A percentile compares a stretch with the other conserved stretches of the same genome.
Conservation (phyloP, 1,140 invertebrate species). For the Drosophila parabipectinata region DNA sequence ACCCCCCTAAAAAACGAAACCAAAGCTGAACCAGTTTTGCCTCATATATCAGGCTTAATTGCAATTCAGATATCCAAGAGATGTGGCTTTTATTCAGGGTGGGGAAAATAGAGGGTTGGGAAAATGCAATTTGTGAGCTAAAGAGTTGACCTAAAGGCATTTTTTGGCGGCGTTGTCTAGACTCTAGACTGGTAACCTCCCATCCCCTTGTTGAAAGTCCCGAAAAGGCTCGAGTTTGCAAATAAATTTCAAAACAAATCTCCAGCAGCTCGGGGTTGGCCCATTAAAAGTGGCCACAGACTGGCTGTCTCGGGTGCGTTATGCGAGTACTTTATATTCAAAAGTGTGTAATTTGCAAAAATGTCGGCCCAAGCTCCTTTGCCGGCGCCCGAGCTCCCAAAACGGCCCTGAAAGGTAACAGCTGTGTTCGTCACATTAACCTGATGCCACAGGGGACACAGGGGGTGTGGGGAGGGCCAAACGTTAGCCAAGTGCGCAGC, state of each 20-base stretch:
- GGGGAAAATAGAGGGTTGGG: slow-evolving; percentile 1
- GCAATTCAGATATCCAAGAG: slow-evolving; percentile 32
- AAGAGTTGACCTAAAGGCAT: slow-evolving; percentile 42
- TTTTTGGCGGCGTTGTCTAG: slow-evolving; percentile 21
- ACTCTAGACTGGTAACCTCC: not conserved
- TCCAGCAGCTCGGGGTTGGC: slow-evolving; percentile 1
- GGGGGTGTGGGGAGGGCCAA: not conserved
- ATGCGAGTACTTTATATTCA: slow-evolving; percentile 78
- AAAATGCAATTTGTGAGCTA: slow-evolving; percentile 41
- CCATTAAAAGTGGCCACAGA: slow-evolving; percentile 64
- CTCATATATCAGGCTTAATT: slow-evolving; percentile 58
- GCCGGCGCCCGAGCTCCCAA: slow-evolving; percentile 1
- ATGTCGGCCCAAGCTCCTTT: slow-evolving; percentile 32
- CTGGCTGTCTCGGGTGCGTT: slow-evolving; percentile 63
- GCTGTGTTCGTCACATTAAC: slow-evolving; percentile 78
- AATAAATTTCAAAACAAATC: slow-evolving; percentile 32
- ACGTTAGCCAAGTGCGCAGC: slow-evolving; percentile 15
- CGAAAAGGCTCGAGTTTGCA: not conserved
- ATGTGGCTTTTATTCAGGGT: too few relatives aligned
- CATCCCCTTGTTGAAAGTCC: too few relatives aligned
- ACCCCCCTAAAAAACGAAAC: slow-evolving; percentile 16
- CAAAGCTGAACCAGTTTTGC: slow-evolving; percentile 39
- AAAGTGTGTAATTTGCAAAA: slow-evolving; percentile 81
- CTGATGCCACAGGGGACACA: slow-evolving; percentile 36
- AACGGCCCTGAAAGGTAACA: slow-evolving; percentile 38